Percentiles rank a stretch among this genome's conserved stretches.
Evolutionary conservation across 2,113 vertebrate genomes (phyloP).

Genomic region (Tachysurus vachellii): DNA sequence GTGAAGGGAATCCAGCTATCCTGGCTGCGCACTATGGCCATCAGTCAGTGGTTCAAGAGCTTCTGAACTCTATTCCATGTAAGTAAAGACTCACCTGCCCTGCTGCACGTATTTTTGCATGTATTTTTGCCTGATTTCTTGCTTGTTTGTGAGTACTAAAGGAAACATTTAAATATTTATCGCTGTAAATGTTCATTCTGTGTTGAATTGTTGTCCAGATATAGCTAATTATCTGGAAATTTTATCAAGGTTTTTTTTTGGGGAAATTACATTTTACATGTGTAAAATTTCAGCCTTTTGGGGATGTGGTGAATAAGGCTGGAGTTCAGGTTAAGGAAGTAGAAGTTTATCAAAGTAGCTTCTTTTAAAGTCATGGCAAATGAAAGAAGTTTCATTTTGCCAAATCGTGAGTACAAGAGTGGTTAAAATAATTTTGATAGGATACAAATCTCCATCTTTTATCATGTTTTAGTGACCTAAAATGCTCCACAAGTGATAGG

Average conservation of each 20-base stretch:
- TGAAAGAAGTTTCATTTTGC: not conserved
- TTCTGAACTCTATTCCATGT: constrained; percentile 86
- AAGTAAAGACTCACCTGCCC: constrained; percentile 21
- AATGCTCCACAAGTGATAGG: not conserved
- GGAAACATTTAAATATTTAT: not conserved
- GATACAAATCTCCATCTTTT: not conserved
- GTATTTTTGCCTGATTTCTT: not conserved
- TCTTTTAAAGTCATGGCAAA: not conserved
- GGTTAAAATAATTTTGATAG: not conserved
- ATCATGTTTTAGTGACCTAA: not conserved
- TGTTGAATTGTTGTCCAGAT: not conserved
- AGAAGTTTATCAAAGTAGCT: not conserved
- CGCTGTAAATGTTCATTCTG: not conserved
- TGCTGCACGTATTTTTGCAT: not conserved
- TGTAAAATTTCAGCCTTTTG: not conserved
- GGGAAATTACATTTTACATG: not conserved
- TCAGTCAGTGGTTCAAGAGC: constrained; percentile 73
- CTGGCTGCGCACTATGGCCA: constrained; percentile 85
- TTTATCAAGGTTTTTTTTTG: not conserved
- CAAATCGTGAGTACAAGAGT: not conserved
- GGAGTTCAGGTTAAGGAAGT: not conserved
- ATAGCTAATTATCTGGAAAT: not conserved
- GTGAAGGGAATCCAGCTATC: constrained; percentile 81
- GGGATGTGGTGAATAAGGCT: not conserved
- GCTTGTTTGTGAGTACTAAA: not conserved